Percentiles rank a stretch among this genome's conserved stretches.
Evolutionary conservation across 2,113 vertebrate genomes (phyloP).

Genomic region (Anoura caudifer): DNA sequence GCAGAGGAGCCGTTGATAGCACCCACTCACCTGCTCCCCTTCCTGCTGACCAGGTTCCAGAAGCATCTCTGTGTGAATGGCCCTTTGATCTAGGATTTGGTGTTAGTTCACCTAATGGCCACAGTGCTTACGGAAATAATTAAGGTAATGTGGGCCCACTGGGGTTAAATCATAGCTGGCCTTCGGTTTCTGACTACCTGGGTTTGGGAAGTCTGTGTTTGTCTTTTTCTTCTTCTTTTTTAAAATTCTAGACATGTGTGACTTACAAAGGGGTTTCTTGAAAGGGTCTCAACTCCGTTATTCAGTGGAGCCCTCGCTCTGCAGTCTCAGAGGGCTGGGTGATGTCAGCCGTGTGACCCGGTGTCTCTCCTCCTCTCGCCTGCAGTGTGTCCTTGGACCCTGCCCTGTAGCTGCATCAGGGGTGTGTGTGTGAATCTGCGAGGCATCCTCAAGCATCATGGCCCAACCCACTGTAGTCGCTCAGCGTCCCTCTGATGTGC

Average conservation of each 20-base stretch:
- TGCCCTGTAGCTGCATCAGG: neutral
- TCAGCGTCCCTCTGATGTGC: neutral
- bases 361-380: neutral
- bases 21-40: neutral
- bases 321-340: neutral
- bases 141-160: neutral
- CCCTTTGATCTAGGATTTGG: neutral
- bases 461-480: neutral
- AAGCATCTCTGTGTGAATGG: neutral
- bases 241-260: neutral
- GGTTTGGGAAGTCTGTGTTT: neutral
- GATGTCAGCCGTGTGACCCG: accelerated
- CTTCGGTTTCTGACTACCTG: neutral
- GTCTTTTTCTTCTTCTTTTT: neutral
- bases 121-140: neutral
- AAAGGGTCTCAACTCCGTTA: neutral
- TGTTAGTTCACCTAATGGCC: conserved; percentile 6
- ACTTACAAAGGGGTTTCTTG: neutral
- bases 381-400: neutral
- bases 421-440: neutral
- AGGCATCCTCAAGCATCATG: neutral
- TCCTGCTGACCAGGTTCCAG: neutral
- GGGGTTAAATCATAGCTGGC: neutral
- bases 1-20: neutral
- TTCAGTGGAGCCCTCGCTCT: no score